phyloP scores from a whole-genome alignment of 2,888 invertebrate genomes.

The Agrotis segetum region DNA sequence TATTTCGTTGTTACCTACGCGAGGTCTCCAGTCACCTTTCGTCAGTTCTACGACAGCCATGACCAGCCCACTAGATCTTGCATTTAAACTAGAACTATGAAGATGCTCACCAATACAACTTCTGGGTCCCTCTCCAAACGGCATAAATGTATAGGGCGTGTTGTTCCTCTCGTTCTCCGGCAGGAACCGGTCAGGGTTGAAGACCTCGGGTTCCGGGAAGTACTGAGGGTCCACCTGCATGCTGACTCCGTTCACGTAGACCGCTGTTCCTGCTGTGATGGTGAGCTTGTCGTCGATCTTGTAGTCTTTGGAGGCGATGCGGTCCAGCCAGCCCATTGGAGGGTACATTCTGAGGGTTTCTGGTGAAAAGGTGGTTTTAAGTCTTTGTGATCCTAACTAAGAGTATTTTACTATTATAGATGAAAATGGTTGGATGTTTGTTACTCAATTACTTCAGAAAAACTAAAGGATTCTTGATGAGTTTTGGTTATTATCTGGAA shows the following conservation, averaged over 20 bases:
- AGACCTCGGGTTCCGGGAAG: slow-evolving; percentile 88
- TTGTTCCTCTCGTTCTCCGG: slow-evolving; percentile 88
- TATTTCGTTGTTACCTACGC: no score
- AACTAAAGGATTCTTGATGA: no score
- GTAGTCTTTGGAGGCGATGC: slow-evolving; percentile 70
- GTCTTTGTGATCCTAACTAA: no score
- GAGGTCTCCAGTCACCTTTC: no score
- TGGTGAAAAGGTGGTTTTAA: slow-evolving; percentile 47
- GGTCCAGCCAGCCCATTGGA: slow-evolving; percentile 78
- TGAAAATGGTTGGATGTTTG: no score
- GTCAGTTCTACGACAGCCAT: no score
- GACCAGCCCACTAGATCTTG: no score
- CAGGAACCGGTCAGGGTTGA: slow-evolving; percentile 90
- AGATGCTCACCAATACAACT: slow-evolving; percentile 89
- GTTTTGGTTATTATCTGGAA: no score
- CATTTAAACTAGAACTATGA: no score
- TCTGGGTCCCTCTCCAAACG: slow-evolving; percentile 91
- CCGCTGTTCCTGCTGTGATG: slow-evolving; percentile 71
- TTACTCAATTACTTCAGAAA: no score
- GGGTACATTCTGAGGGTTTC: slow-evolving; percentile 75
- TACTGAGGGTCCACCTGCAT: slow-evolving; percentile 83
- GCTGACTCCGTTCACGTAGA: slow-evolving; percentile 73
- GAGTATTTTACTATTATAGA: no score
- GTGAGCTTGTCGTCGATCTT: slow-evolving; percentile 74
- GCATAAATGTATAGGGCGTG: slow-evolving; percentile 78